phyloP scores from a whole-genome alignment of 2,113 vertebrate species.

The Nettapus auritus region DNA sequence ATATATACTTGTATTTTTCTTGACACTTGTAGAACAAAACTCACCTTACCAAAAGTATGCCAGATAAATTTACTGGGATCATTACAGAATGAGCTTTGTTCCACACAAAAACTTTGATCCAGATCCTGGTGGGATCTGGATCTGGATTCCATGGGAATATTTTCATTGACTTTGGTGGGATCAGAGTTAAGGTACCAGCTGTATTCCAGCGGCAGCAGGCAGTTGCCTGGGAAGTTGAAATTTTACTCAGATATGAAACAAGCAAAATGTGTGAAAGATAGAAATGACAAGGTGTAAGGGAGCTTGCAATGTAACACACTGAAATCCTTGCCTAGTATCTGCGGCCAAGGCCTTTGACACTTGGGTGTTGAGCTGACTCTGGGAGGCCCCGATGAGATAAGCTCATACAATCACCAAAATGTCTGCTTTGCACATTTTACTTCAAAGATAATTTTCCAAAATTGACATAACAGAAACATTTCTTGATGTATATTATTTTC shows the following conservation, averaged over 20 bases:
- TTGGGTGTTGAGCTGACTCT: background rate
- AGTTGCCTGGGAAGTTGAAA: constrained; percentile 7
- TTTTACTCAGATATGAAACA: constrained; percentile 16
- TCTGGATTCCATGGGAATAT: background rate
- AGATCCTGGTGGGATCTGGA: background rate
- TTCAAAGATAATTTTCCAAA: constrained; percentile 33
- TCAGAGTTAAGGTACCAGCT: background rate
- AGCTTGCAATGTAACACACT: background rate
- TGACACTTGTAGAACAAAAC: accelerated
- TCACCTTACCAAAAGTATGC: background rate
- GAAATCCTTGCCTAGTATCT: background rate
- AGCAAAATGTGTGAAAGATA: constrained; percentile 42
- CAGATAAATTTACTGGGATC: background rate
- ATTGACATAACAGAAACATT: constrained; percentile 1
- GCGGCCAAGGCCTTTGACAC: background rate
- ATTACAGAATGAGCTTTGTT: background rate
- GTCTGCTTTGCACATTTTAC: background rate
- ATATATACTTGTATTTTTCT: background rate
- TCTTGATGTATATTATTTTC: constrained; percentile 2
- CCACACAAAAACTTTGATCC: background rate
- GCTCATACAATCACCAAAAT: background rate
- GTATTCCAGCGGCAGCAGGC: background rate
- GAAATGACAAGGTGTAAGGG: constrained; percentile 32
- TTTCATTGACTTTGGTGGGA: background rate
- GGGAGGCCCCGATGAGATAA: background rate